Conservation (phyloP, 1,140 invertebrate genomes). For the Drosophila navojoa region DNA sequence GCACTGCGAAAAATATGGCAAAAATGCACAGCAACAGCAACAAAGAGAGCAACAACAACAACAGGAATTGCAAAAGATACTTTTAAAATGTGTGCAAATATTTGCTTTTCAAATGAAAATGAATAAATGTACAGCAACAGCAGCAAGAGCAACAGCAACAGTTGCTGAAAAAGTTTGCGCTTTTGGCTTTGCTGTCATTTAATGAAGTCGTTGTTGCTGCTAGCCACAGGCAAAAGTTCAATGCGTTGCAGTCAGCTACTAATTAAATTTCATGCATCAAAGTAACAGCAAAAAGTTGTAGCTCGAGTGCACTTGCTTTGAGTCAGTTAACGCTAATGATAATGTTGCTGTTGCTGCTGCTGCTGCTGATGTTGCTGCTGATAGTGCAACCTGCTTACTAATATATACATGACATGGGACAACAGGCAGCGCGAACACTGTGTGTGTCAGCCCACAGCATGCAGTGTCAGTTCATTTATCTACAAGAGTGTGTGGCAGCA, state of each 20-base stretch:
- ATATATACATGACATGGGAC: slow-evolving; percentile 67
- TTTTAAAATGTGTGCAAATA: slow-evolving; percentile 57
- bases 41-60: background rate
- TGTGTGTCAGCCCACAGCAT: slow-evolving; percentile 8
- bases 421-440: slow-evolving; percentile 40
- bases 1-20: slow-evolving; percentile 53
- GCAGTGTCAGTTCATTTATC: slow-evolving; percentile 23
- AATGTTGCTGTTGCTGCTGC: slow-evolving; percentile 26
- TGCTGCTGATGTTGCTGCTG: slow-evolving; percentile 16
- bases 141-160: background rate
- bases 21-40: slow-evolving; percentile 27
- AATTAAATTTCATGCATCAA: slow-evolving; percentile 74
- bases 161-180: slow-evolving; percentile 30
- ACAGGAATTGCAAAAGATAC: slow-evolving; percentile 20
- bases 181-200: slow-evolving; percentile 42
- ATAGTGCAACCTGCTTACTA: slow-evolving; percentile 56
- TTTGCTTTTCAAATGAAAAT: slow-evolving; percentile 77
- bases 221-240: slow-evolving; percentile 54
- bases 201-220: slow-evolving; percentile 66
- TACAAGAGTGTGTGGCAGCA: slow-evolving; percentile 5
- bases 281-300: slow-evolving; percentile 52
- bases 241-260: slow-evolving; percentile 56
- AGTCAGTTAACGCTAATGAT: slow-evolving; percentile 32
- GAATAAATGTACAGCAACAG: slow-evolving; percentile 52
- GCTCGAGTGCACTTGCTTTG: slow-evolving; percentile 38